A percentile compares a stretch with the other conserved stretches of the same genome.
Conservation (phyloP, 2,113 vertebrate genomes). For the Dasyprocta punctata region DNA sequence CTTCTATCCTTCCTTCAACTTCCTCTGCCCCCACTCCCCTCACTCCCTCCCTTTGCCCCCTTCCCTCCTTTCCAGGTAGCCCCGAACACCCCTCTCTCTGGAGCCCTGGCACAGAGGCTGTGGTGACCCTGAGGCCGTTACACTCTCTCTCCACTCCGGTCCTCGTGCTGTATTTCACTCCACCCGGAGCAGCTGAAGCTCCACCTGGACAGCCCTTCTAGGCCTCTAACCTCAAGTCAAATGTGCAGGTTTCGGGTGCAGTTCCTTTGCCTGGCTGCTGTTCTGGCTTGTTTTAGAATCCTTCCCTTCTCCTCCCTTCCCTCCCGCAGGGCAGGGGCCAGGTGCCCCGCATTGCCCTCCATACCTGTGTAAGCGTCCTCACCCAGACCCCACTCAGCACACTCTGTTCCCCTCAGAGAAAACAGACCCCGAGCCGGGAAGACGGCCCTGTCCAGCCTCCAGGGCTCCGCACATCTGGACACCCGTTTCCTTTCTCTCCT, state of each 20-base stretch:
- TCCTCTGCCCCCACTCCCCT: too few relatives aligned
- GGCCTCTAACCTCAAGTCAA: not conserved
- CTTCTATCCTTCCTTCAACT: not conserved
- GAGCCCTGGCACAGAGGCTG: not conserved
- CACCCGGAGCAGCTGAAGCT: not conserved
- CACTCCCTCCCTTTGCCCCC: too few relatives aligned
- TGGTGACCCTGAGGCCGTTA: too few relatives aligned
- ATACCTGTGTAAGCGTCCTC: not conserved
- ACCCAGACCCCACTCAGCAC: not conserved
- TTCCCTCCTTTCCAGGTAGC: not conserved
- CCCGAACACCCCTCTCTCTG: not conserved
- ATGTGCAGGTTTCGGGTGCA: rapidly evolving
- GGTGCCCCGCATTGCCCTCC: rapidly evolving
- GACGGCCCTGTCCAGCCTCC: not conserved
- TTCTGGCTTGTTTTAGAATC: not conserved
- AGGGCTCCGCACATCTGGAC: not conserved
- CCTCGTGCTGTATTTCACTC: rapidly evolving
- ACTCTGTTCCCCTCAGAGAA: not conserved
- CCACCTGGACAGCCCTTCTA: not conserved
- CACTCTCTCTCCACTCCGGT: rapidly evolving
- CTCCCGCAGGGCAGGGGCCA: too few relatives aligned
- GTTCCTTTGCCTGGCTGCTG: too few relatives aligned
- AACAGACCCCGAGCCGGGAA: not conserved
- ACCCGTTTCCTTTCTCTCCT: rapidly evolving
- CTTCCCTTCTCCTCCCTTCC: rapidly evolving